These are phyloP conservation scores for Beroe forskalii DNA, from an alignment of 37 sponge, comb jelly and placozoan genomes.

Conservation along the genomic window DNA sequence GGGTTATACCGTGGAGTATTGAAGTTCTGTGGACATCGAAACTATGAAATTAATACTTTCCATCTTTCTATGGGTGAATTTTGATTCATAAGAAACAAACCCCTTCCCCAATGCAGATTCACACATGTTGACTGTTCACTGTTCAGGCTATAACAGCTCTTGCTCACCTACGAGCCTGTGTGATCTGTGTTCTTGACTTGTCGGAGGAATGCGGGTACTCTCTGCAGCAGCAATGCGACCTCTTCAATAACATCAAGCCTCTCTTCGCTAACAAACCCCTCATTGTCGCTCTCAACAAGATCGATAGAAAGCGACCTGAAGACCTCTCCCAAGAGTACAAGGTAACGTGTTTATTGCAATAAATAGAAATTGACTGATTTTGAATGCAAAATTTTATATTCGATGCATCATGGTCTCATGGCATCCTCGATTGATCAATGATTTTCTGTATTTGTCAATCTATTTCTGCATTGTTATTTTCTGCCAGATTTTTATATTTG, in stretches of 20 bases:
- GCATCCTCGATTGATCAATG: too few species aligned
- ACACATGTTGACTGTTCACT: neutral
- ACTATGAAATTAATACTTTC: too few species aligned
- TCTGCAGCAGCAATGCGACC: conserved; percentile 81
- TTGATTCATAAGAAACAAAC: too few species aligned
- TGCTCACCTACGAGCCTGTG: conserved; percentile 90
- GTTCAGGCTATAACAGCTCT: conserved; percentile 97
- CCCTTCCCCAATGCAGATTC: neutral
- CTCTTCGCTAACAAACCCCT: conserved; percentile 94
- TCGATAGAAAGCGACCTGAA: conserved; percentile 77
- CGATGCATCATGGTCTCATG: too few species aligned
- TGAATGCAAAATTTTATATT: too few species aligned
- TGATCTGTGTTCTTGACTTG: conserved; percentile 92
- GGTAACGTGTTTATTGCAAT: too few species aligned
- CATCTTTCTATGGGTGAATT: too few species aligned
- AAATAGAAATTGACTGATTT: too few species aligned
- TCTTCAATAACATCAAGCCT: conserved; percentile 92
- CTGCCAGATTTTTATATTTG: too few species aligned
- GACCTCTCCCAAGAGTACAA: conserved; percentile 70
- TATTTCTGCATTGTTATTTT: too few species aligned
- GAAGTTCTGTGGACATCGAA: neutral
- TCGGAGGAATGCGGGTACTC: conserved; percentile 95
- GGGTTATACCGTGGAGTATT: neutral
- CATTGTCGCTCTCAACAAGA: conserved; percentile 92
- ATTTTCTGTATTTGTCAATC: too few species aligned